Evolutionary conservation across 2,888 invertebrate species (phyloP), one percentile per base, ranked within the genome.

Genomic region (Eledone cirrhosa): DNA sequence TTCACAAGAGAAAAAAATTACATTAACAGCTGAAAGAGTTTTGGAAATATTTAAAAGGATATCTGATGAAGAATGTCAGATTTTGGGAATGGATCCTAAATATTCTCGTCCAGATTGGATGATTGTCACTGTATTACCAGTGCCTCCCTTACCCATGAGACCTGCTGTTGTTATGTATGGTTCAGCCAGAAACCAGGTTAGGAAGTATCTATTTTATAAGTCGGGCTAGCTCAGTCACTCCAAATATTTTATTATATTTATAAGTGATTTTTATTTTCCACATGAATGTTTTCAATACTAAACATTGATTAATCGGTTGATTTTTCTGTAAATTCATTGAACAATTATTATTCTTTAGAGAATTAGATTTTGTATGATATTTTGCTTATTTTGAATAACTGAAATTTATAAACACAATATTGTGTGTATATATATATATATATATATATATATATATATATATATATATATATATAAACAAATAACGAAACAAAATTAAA

Each of bases 161-260:
- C 99, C 99, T 0, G 98, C 99, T 78, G 99, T 99, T 8, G 97
- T 99, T 14, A 99, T 99, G 96, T 96, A 96, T 91, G 99, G 99
- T n/a, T 78, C 78, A 16, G 99, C 99, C 0, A 95, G 97, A 90
- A 99, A 99, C 93, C 94, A 94, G 91, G 92, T 92, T 78, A 72
- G 72, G 41, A 41, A 41, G 41, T 1, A 41, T 41, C 41, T 2
- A 41, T 41, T 11, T 41, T 41, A 41, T 41, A 41, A 41, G 8
- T 41, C 11, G 33, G 33, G 8, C 8, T 41, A 41, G 5, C 41
- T 41, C 41, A 41, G 41, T 41, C 41, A 41, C 11, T 8, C 8
- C 41, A 41, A 41, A 11, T 41, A 11, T 41, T 41, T 11, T 74
- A 31, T n/a, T n/a, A 13, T 31, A 2, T 11, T 33, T 27, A 33